Base-by-base conservation (phyloP, 2,888 invertebrate species). In the Penaeus monodon region DNA sequence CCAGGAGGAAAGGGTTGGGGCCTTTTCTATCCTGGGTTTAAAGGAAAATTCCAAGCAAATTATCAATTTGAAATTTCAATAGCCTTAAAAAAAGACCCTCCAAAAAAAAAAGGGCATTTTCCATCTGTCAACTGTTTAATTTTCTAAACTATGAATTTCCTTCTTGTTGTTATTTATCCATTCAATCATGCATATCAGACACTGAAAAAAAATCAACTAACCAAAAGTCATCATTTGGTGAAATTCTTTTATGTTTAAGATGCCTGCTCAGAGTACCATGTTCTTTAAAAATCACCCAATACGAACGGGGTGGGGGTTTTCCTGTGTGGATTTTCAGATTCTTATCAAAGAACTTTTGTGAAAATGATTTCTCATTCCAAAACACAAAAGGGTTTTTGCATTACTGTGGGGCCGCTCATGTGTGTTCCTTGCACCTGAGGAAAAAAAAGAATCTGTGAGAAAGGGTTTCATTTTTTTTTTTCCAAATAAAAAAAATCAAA, bases 211-310 rank as follows among this genome's bases (percentile, higher is more conserved):
- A 17, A 33, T 33, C 27, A 73, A 24, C 27, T 8, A 29, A 20
- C 27, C 29, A 29, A 73, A 73, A 70, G n/a, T 38, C 73, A 27
- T 73, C 22, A 24, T n/a, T 33, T 74, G 12, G 8, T 7, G 57
- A 12, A 74, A 78, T 66, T 77, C 76, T 81, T 38, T 68, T 81
- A 29, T 81, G 84, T 33, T 78, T 68, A 0, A 80, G 74, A 63
- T 85, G 85, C 49, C 85, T 74, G 27, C 64, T 80, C 3, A 85
- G 80, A 29, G 85, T 85, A 29, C 85, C 85, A 77, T 85, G 85
- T 80, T 85, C 85, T 63, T 85, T 85, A 65, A 85, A 85, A 44
- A 17, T 8, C 80, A 3, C 73, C 74, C 85, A 85, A 70, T 74
- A 73, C 20, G 20, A 65, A n/a, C 85, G 44, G 49, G 74, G 80